Evolutionary conservation across 2,113 vertebrate genomes (phyloP).

Genomic region (Prietella phreatophila): DNA sequence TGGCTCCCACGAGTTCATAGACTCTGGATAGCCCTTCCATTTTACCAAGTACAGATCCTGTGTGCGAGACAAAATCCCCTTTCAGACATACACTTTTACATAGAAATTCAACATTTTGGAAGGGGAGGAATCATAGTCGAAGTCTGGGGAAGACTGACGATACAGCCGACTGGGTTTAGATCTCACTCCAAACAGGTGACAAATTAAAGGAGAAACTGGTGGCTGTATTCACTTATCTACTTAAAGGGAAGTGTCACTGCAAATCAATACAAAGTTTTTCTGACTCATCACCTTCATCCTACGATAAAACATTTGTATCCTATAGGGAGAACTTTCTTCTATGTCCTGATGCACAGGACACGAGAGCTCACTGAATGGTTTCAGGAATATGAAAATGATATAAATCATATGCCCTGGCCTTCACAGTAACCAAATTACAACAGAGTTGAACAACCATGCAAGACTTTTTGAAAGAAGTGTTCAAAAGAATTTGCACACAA

Average conservation of each 20-base stretch:
- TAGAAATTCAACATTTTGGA: neutral
- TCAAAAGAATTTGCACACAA: neutral
- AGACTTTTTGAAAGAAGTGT: neutral
- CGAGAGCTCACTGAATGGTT: neutral
- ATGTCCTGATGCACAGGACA: neutral
- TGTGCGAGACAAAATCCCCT: constrained; percentile 1
- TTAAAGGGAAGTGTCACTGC: no score
- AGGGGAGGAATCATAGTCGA: neutral
- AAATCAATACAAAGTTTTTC: neutral
- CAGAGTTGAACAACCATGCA: neutral
- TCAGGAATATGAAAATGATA: neutral
- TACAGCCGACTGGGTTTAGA: neutral
- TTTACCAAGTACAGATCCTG: constrained; percentile 78
- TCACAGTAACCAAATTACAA: neutral
- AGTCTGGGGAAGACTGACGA: neutral
- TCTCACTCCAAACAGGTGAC: neutral
- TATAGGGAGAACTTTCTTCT: neutral
- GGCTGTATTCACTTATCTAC: neutral
- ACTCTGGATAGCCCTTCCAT: constrained; percentile 74
- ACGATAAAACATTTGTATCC: neutral
- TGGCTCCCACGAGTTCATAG: constrained; percentile 76
- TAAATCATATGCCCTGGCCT: neutral
- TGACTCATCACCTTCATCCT: no score
- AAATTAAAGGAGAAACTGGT: neutral
- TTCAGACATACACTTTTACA: neutral